Evolutionary conservation across 2,113 vertebrate genomes (phyloP), one percentile per base, ranked within the genome.

Genomic region (Rhinopomastus cyanomelas): DNA sequence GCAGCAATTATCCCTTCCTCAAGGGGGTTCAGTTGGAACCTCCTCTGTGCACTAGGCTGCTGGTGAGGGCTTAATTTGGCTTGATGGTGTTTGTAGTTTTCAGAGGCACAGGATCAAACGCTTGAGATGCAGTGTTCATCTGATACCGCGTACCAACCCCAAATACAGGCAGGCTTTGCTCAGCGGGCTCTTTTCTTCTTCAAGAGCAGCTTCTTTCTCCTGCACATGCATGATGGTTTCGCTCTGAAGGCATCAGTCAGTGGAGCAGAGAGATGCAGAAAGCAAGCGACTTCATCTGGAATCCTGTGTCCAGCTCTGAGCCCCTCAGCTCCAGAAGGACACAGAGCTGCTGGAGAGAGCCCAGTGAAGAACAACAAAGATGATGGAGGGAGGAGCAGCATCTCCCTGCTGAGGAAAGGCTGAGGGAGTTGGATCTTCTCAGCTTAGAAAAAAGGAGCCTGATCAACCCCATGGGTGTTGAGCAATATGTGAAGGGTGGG

Each of bases 1-100:
- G 97, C 98, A 97, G 98, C 97, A 98, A 98, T 98, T 98, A 98
- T 97, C 97, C 90, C 96, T 95, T 96, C 97, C 92, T 95, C 86
- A 84, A 95, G 93, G 95, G 95, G 90, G 90, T 96, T 90, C 97
- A 96, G 97, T 97, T 96, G 96, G 96, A 95, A 96, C 92, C 96
- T 97, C 97, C 97, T 96, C 93, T 95, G 96, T 91, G 93, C 96
- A 97, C 97, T 94, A 95, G 96, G 87, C 81, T 96, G 95, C 88
- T 97, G 96, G 94, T 87, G 10, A 92, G 93, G 95, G 95, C 97
- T 97, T 98, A 96, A 97, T 95, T 96, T 96, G 88, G 81, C 86
- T 92, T 95, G 97, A 95, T 93, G 89, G 80, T 95, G 95, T 96
- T 97, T 97, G 93, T 94, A 96, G 91, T 94, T 94, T 96, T 97